phyloP scores from a whole-genome alignment of 2,797 vertebrate species.

The Tauraco hartlaubi region DNA sequence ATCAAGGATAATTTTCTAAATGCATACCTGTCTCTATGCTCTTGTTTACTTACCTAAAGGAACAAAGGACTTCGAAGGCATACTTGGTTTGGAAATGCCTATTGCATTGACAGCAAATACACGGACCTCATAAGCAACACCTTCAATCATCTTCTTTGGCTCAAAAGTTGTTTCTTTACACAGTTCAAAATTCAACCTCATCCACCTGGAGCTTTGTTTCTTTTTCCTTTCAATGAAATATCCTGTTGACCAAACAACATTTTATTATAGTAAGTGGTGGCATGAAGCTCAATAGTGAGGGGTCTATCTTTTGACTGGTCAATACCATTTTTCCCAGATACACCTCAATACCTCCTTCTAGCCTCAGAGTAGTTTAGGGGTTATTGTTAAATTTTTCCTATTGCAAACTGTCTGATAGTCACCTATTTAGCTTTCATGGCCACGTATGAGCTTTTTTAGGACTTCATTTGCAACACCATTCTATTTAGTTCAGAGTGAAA shows the following conservation, averaged over 20 bases:
- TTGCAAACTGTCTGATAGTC: not conserved
- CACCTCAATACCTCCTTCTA: not conserved
- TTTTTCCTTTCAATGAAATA: conserved; percentile 98
- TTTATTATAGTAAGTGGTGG: not conserved
- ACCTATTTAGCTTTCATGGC: not conserved
- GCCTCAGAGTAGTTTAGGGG: not conserved
- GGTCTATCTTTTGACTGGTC: not conserved
- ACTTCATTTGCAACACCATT: not conserved
- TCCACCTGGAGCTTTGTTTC: conserved; percentile 99
- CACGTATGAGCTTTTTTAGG: accelerated
- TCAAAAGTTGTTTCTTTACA: conserved; percentile 95
- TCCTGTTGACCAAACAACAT: conserved; percentile 77
- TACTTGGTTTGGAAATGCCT: conserved; percentile 94
- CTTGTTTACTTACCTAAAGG: conserved; percentile 91
- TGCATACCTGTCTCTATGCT: not conserved
- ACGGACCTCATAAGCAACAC: conserved; percentile 96
- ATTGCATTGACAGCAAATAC: conserved; percentile 96
- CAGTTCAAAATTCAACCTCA: conserved; percentile 97
- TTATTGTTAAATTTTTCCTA: not conserved
- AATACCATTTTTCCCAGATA: not conserved
- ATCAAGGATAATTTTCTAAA: not conserved
- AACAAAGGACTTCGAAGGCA: conserved; percentile 94
- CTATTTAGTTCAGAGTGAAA: not conserved
- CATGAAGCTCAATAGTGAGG: not conserved
- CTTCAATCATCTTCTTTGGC: conserved; percentile 99